A percentile compares a stretch with the other conserved stretches of the same genome.
These are phyloP conservation scores for Marcusenius ussheri DNA, from an alignment of 2,113 vertebrate genomes.

Conservation along the genomic window DNA sequence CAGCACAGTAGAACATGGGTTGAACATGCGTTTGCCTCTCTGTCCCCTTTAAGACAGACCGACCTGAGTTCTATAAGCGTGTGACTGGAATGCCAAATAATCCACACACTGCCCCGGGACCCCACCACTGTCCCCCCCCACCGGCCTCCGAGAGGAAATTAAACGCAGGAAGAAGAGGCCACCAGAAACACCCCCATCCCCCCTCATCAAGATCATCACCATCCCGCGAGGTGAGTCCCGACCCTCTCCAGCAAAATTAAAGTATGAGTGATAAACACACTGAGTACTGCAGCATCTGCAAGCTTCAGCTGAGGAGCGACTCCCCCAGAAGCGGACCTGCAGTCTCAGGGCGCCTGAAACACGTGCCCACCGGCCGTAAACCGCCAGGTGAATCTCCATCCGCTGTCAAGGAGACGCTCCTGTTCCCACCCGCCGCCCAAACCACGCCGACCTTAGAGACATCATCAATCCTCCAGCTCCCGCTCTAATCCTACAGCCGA, in stretches of 20 bases:
- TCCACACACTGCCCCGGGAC: not conserved
- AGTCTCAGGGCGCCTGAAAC: not conserved
- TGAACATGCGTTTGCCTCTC: not conserved
- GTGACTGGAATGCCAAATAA: not conserved
- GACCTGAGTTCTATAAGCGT: not conserved
- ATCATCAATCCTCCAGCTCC: not conserved
- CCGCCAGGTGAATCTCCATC: not conserved
- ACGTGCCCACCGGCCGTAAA: not conserved
- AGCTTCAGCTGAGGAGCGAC: not conserved
- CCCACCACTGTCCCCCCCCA: not conserved
- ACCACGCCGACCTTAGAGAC: not conserved
- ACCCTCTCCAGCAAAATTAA: not conserved
- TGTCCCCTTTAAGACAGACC: not conserved
- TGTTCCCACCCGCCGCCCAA: not conserved
- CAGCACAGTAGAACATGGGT: not conserved
- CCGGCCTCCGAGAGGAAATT: not conserved
- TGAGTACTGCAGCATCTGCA: not conserved
- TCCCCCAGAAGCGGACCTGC: not conserved
- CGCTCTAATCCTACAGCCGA: not conserved
- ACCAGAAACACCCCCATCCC: not conserved
- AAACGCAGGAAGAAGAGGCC: not conserved
- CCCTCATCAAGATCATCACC: not conserved
- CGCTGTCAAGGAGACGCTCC: not conserved
- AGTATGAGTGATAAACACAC: not conserved
- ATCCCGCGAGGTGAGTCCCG: not conserved